Evolutionary conservation across 2,888 invertebrate genomes (phyloP).

Genomic region (Cataglyphis albicans): DNA sequence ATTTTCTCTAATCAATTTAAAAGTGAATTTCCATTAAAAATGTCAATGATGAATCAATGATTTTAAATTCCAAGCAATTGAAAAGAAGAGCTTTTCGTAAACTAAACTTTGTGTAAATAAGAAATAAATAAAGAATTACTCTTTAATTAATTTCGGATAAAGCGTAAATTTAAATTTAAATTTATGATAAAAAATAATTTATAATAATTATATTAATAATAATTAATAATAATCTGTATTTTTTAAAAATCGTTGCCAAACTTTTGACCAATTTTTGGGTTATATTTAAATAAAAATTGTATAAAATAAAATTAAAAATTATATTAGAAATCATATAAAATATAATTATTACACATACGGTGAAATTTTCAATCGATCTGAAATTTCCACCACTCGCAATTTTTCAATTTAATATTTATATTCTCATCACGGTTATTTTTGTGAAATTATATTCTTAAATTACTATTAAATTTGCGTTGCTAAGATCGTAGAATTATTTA

Average conservation of each 20-base stretch:
- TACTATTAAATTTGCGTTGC: slow-evolving; percentile 18
- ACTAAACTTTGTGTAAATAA: background rate
- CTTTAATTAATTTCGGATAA: background rate
- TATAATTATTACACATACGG: background rate
- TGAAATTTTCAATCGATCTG: background rate
- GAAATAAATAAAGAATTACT: background rate
- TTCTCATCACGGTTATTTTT: background rate
- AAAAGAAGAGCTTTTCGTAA: background rate
- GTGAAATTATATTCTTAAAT: slow-evolving; percentile 20
- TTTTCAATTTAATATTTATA: background rate
- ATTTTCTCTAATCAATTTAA: background rate
- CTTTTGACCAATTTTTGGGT: no score
- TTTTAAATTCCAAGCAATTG: background rate
- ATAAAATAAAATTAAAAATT: background rate
- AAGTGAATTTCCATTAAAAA: background rate
- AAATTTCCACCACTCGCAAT: background rate
- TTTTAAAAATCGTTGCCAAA: no score
- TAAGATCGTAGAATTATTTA: slow-evolving; percentile 10
- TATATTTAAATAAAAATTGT: background rate
- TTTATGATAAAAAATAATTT: background rate
- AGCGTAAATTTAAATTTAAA: background rate
- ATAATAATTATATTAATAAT: no score
- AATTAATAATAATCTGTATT: no score
- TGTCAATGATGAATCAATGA: background rate
- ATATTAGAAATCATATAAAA: background rate